phyloP scores from a whole-genome alignment of 2,888 invertebrate species.

The Tubulanus polymorphus region DNA sequence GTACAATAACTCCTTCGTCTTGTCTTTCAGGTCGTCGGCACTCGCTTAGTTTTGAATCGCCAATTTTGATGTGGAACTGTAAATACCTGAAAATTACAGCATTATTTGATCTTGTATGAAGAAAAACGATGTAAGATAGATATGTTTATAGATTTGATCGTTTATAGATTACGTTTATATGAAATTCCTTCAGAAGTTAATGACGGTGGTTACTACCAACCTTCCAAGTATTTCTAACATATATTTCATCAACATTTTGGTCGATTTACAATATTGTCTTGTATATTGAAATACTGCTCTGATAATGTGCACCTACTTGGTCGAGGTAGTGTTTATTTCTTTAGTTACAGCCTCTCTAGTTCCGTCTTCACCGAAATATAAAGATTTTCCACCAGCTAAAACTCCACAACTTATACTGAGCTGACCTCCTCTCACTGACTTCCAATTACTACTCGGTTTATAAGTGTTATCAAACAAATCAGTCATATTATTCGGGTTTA shows the following conservation, averaged over 20 bases:
- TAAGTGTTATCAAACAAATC: slow-evolving; percentile 50
- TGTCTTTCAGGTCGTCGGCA: slow-evolving; percentile 36
- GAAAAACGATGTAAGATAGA: too few relatives aligned
- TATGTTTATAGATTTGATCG: too few relatives aligned
- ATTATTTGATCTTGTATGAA: too few relatives aligned
- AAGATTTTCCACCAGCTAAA: slow-evolving; percentile 44
- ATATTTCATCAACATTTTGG: too few relatives aligned
- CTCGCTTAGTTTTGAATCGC: too few relatives aligned
- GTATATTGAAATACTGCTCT: not conserved
- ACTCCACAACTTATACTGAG: slow-evolving; percentile 47
- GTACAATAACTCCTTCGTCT: slow-evolving; percentile 47
- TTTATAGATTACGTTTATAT: too few relatives aligned
- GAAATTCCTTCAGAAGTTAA: too few relatives aligned
- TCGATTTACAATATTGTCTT: too few relatives aligned
- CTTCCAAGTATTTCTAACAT: too few relatives aligned
- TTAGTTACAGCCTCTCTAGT: slow-evolving; percentile 47
- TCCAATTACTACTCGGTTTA: slow-evolving; percentile 43
- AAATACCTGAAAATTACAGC: slow-evolving; percentile 43
- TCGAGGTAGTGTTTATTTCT: slow-evolving; percentile 42
- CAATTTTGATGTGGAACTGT: slow-evolving; percentile 49
- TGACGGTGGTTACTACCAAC: too few relatives aligned
- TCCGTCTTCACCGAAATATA: slow-evolving; percentile 48
- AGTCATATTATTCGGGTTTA: slow-evolving; percentile 38
- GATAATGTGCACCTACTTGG: slow-evolving; percentile 28
- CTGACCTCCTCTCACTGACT: slow-evolving; percentile 41